phyloP scores from a whole-genome alignment of 2,888 invertebrate genomes.

The Melanchra persicariae region DNA sequence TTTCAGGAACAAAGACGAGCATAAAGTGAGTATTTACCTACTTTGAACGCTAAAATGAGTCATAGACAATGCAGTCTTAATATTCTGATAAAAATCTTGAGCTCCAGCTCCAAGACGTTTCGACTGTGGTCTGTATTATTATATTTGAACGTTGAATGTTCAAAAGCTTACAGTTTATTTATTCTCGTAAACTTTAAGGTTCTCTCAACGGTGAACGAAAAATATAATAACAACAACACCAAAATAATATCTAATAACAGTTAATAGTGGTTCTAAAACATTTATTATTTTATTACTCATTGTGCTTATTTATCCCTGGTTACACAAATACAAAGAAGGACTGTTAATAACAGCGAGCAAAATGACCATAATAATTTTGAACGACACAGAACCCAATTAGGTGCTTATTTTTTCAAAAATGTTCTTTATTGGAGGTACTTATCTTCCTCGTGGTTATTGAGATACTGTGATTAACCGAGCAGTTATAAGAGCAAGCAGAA shows the following conservation, averaged over 20 bases:
- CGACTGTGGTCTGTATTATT: neutral
- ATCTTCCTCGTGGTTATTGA: neutral
- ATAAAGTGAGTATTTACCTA: too few species aligned
- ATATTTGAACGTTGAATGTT: neutral
- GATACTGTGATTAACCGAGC: neutral
- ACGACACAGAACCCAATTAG: neutral
- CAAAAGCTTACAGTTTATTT: neutral
- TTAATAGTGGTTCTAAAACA: constrained; percentile 11
- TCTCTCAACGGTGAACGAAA: neutral
- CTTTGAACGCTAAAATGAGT: neutral
- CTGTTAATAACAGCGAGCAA: neutral
- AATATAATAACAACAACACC: constrained; percentile 20
- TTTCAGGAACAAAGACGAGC: neutral
- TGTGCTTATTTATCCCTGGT: constrained; percentile 29
- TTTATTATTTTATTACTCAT: constrained; percentile 38
- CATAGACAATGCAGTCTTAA: neutral
- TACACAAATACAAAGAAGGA: constrained; percentile 29
- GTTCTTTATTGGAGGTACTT: neutral
- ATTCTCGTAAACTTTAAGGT: neutral
- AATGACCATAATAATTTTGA: constrained; percentile 1
- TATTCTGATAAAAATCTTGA: neutral
- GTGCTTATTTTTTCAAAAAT: neutral
- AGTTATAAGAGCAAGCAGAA: neutral
- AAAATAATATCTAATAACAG: constrained; percentile 25
- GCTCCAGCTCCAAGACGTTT: neutral